phyloP scores from a whole-genome alignment of 1,140 invertebrate genomes.

The Drosophila micromelanica region DNA sequence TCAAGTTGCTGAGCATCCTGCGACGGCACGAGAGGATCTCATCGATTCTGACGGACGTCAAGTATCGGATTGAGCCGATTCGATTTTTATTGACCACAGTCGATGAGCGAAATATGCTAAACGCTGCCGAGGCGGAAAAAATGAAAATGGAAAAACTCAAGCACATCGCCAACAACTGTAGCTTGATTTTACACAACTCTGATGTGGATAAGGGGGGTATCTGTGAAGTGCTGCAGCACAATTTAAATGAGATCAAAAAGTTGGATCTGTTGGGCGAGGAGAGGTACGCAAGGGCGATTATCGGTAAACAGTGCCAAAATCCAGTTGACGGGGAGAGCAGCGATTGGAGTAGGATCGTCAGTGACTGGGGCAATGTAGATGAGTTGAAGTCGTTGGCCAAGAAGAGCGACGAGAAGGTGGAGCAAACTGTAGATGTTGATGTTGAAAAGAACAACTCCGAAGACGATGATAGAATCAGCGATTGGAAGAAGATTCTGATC shows the following conservation, averaged over 20 bases:
- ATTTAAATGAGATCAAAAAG: neutral
- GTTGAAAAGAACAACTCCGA: neutral
- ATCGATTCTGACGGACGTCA: slow-evolving; percentile 4
- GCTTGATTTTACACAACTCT: neutral
- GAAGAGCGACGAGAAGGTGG: neutral
- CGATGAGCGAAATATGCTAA: slow-evolving; percentile 14
- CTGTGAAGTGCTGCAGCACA: neutral
- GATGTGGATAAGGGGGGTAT: neutral
- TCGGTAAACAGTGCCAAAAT: neutral
- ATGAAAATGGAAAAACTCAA: no score
- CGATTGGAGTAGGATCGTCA: neutral
- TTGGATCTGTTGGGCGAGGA: slow-evolving; percentile 17
- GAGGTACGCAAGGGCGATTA: neutral
- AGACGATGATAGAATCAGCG: neutral
- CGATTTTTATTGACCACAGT: slow-evolving; percentile 11
- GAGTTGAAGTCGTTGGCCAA: neutral
- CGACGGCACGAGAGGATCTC: slow-evolving; percentile 26
- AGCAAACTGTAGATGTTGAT: neutral
- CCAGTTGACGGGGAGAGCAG: neutral
- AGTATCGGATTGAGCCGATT: slow-evolving; percentile 5
- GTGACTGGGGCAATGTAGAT: neutral
- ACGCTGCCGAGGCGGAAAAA: neutral
- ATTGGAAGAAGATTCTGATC: slow-evolving; percentile 23
- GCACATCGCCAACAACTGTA: neutral
- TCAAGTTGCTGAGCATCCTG: slow-evolving; percentile 16